Evolutionary conservation across 1,140 invertebrate genomes (phyloP), one percentile per base, ranked within the genome.

Genomic region (Chelonus insularis): DNA sequence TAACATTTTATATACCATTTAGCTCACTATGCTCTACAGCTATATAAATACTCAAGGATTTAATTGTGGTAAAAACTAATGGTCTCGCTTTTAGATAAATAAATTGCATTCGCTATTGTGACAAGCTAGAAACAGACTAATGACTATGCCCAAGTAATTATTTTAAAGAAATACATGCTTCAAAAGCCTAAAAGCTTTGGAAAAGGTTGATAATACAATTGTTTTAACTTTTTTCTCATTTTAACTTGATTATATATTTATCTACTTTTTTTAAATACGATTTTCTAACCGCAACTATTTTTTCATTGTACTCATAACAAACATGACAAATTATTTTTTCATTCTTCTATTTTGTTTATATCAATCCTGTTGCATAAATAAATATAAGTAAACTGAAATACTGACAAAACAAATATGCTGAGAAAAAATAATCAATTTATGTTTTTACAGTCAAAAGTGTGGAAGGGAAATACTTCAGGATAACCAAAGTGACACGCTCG

Each of bases 401-500:
- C n/a, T n/a, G n/a, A n/a, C n/a, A n/a, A n/a, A n/a, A n/a, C n/a
- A n/a, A n/a, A n/a, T n/a, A n/a, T n/a, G n/a, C n/a, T n/a, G n/a
- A n/a, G n/a, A n/a, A n/a, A n/a, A n/a, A n/a, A n/a, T n/a, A n/a
- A n/a, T n/a, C n/a, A n/a, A n/a, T 34, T 36, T 34, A 9, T 58
- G 4, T 9, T 32, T 50, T 76, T 83, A 50, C 78, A 90, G 89
- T 85, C 32, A 71, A 81, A 25, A 86, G 77, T 63, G 83, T 88
- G 6, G 87, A 90, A 57, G 92, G 92, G 18, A 84, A 90, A 12
- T 80, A 86, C 55, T 83, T 95, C 68, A 90, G 88, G 69, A 87
- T 96, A 64, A 86, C 86, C 21, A 89, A 90, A 83, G 91, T 95
- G 36, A 93, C 90, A 69, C 85, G 94, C 41, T 83, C 94, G 20